Percentiles rank a stretch among this genome's conserved stretches.
Conservation (phyloP, 2,113 vertebrate genomes). For the Zootoca vivipara region DNA sequence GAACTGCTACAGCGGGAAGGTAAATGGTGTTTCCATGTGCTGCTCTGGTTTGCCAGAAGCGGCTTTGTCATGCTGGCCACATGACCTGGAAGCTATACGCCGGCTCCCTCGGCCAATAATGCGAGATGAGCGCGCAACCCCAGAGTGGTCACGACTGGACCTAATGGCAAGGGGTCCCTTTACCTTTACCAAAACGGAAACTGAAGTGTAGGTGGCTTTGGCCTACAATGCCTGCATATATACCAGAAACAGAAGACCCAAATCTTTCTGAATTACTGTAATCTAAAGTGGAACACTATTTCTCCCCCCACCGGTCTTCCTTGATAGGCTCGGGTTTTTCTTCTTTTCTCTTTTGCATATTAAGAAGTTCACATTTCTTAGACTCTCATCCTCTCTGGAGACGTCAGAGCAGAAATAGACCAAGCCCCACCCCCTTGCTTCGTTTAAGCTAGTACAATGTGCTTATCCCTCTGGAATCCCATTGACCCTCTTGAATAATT, state of each 20-base stretch:
- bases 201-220: no score
- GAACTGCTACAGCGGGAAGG: no score
- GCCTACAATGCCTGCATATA: no score
- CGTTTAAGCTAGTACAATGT: neutral
- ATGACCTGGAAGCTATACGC: no score
- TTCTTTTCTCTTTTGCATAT: neutral
- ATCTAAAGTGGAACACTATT: neutral
- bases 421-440: neutral
- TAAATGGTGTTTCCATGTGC: no score
- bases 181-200: no score
- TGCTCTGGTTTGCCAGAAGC: no score
- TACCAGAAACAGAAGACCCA: neutral
- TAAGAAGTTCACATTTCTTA: neutral
- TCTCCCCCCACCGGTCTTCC: neutral
- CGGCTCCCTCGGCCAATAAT: no score
- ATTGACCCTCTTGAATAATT: neutral
- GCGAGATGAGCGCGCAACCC: no score
- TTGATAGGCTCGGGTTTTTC: neutral
- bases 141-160: no score
- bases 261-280: neutral
- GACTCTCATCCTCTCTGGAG: neutral
- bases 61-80: no score
- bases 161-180: no score
- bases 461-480: neutral
- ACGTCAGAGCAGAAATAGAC: neutral